Percentiles rank a stretch among this genome's conserved stretches.
Evolutionary conservation across 1,140 invertebrate genomes (phyloP).

Genomic region (Panonychus citri): DNA sequence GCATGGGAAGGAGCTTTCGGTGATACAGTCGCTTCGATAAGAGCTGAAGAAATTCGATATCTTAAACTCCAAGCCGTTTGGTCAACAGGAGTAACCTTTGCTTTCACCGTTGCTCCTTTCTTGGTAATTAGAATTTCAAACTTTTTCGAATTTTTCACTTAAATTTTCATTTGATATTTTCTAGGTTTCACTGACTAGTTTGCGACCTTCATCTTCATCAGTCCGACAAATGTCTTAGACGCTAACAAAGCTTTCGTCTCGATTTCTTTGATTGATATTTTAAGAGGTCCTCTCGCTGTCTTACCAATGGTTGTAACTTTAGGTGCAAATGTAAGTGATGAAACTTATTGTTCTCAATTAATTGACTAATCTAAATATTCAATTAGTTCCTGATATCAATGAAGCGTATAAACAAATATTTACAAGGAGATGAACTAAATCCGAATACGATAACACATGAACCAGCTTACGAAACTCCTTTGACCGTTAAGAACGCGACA

Average conservation of each 20-base stretch:
- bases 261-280: constrained; percentile 34
- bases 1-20: constrained; percentile 21
- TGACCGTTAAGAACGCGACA: background rate
- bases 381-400: constrained; percentile 33
- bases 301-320: background rate
- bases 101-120: constrained; percentile 17
- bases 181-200: constrained; percentile 15
- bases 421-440: constrained; percentile 44
- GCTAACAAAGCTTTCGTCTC: constrained; percentile 39
- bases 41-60: background rate
- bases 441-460: constrained; percentile 1
- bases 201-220: constrained; percentile 25
- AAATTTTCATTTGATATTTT: constrained; percentile 8
- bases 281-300: constrained; percentile 39
- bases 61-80: background rate
- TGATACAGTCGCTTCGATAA: constrained; percentile 7
- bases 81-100: constrained; percentile 1
- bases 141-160: background rate
- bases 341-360: too few species aligned
- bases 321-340: too few species aligned
- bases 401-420: constrained; percentile 63
- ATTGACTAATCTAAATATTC: too few species aligned
- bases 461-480: background rate
- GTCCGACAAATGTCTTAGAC: constrained; percentile 28
- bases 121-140: constrained; percentile 17